Base-by-base conservation (phyloP, 1,140 invertebrate genomes). In the Brachionus sp. region DNA sequence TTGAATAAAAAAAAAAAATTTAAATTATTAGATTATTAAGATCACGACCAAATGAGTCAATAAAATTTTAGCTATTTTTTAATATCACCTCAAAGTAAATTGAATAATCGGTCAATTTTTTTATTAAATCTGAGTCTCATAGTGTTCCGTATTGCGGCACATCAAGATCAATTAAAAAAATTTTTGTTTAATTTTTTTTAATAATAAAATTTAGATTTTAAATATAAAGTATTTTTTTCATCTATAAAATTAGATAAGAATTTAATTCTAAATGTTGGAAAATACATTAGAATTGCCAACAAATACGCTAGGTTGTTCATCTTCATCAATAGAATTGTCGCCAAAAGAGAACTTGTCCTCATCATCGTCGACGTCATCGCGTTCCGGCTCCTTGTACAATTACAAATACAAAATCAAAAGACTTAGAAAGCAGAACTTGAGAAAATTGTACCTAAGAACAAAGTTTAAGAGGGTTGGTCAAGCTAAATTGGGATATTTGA, bases 321-420 rank as follows among this genome's bases (percentile, higher is more conserved):
- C 66, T 23, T 75, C 70, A 75, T 75, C 70, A 12, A 23, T 75
- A 12, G 70, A 75, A 75, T 75, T 75, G 37, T 75, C 70, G 19
- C 70, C 70, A n/a, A 75, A 75, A 75, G 70, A 75, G 44, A 75
- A 75, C 44, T 46, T 75, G 42, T 75, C 70, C 42, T 75, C 70
- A 12, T 75, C 70, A 46, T 75, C 70, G 19, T 75, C 70, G 44
- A 75, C 70, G 44, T 75, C 70, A 25, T 75, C 70, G 9, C 37
- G 70, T 25, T 75, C 70, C 3, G 70, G 70, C 37, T 75, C 70
- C 19, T 46, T 50, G 25, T 75, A 75, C 70, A 75, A 75, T 46
- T 75, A 46, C 19, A 75, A 75, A 46, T 75, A 39, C 13, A 75
- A 75, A 75, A 75, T 75, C 0, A 75, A 46, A 46, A 44, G 44